Evolutionary conservation across 2,888 invertebrate species (phyloP).

Genomic region (Dorcus hopei): DNA sequence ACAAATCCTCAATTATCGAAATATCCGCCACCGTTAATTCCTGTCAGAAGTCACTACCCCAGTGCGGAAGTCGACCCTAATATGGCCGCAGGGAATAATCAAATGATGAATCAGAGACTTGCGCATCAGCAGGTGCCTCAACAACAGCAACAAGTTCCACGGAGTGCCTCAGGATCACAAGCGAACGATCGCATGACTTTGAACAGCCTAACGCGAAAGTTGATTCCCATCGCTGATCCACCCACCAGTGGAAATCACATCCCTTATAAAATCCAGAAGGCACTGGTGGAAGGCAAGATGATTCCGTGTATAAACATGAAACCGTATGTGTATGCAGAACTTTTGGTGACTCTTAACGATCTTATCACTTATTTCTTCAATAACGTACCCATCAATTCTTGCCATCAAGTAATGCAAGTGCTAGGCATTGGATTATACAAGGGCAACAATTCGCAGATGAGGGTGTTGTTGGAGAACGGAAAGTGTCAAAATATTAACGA

Average conservation of each 20-base stretch:
- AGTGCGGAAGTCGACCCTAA: constrained; percentile 28
- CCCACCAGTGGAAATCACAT: constrained; percentile 61
- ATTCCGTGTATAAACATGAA: constrained; percentile 86
- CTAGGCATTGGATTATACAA: constrained; percentile 75
- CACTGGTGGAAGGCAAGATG: constrained; percentile 75
- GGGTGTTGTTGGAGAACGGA: constrained; percentile 72
- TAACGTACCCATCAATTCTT: constrained; percentile 67
- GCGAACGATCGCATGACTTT: not conserved
- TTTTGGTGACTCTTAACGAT: constrained; percentile 79
- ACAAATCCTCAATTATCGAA: constrained; percentile 49
- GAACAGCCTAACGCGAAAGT: not conserved
- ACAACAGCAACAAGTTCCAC: constrained; percentile 7
- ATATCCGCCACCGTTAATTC: constrained; percentile 57
- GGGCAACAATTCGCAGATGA: constrained; percentile 74
- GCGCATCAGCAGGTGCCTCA: constrained; percentile 44
- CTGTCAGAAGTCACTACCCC: constrained; percentile 41
- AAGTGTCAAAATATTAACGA: constrained; percentile 70
- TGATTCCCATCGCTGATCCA: constrained; percentile 55
- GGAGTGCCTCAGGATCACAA: constrained; percentile 1
- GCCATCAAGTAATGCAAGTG: constrained; percentile 78
- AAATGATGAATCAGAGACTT: constrained; percentile 45
- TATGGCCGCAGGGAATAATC: constrained; percentile 4
- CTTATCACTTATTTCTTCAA: constrained; percentile 80
- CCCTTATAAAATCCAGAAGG: constrained; percentile 79
- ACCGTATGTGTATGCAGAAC: constrained; percentile 76